Base-by-base conservation (phyloP, 1,140 invertebrate species). In the Eupristina koningsbergeri region DNA sequence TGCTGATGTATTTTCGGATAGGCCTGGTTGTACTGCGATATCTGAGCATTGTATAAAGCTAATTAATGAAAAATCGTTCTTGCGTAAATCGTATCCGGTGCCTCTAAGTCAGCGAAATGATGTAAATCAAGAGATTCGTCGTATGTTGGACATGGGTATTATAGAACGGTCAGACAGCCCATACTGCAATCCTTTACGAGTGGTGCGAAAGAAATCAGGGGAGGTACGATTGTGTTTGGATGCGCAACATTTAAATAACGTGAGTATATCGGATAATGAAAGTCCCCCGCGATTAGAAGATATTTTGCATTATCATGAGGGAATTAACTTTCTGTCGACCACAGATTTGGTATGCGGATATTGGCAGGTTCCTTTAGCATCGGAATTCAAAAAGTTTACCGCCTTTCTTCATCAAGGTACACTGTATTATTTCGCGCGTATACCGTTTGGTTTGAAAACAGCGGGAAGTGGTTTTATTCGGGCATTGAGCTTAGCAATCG, bases 391-490 rank as follows among this genome's bases (percentile, higher is more conserved):
- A 3, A 8, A 39, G 26, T 71, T 22, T 67, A 63, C 61, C 26
- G 64, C 31, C 11, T 67, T 67, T 67, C 64, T 34, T 34, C 36
- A 34, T 36, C 11, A 67, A 19, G 26, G 26, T 67, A 67, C 86
- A 0, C 58, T 83, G 6, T 85, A 86, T 78, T 80, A 86, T 34
- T 87, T 84, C n/a, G 29, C 8, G 5, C 0, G 50, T 6, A n/a
- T 81, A 29, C 89, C 90, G 0, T 91, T 91, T 77, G 90, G 89
- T 0, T 69, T 91, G 15, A 89, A 88, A 63, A 89, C 87, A 0
- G 87, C 89, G 11, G 89, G 90, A 0, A 86, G 85, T 1, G 87
- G 84, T 76, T 90, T 90, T 83, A 88, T 88, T 17, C 41, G 78
- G 34, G 81, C 85, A 22, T 53, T 86, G 29, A 80, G 31, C 31